Conservation (phyloP, 1,140 invertebrate genomes). For the Drosophila kurseongensis region DNA sequence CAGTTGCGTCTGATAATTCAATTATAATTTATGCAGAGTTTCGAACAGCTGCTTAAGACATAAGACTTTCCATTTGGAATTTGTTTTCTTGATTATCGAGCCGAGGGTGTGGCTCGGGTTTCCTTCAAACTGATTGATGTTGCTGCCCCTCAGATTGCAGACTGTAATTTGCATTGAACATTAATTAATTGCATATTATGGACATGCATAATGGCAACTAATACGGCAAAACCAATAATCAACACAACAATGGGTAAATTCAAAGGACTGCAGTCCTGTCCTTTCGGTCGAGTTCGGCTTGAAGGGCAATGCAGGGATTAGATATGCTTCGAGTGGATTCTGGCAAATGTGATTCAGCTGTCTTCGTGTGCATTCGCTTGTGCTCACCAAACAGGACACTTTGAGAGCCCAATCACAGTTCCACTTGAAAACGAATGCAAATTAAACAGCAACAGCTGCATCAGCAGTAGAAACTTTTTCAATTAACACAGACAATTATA, state of each 20-base stretch:
- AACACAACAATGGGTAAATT: constrained; percentile 69
- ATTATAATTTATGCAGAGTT: constrained; percentile 58
- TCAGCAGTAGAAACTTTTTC: constrained; percentile 66
- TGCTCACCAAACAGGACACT: constrained; percentile 32
- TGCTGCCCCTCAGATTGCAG: constrained; percentile 39
- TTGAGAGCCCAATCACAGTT: constrained; percentile 34
- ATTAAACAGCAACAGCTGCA: constrained; percentile 53
- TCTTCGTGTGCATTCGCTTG: constrained; percentile 14
- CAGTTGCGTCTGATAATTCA: constrained; percentile 49
- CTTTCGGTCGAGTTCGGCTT: constrained; percentile 19
- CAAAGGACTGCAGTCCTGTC: constrained; percentile 38
- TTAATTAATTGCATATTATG: constrained; percentile 78
- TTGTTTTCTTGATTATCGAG: constrained; percentile 25
- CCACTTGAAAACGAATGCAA: constrained; percentile 47
- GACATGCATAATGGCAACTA: constrained; percentile 41
- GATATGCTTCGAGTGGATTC: constrained; percentile 41
- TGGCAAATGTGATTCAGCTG: constrained; percentile 35
- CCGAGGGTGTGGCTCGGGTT: constrained; percentile 12
- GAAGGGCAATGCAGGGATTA: constrained; percentile 62
- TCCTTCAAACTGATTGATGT: constrained; percentile 50
- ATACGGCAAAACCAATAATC: constrained; percentile 72
- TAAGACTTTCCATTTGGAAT: constrained; percentile 37
- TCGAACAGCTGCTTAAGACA: constrained; percentile 32
- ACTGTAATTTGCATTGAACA: constrained; percentile 78
- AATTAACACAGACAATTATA: constrained; percentile 77